Evolutionary conservation across 2,888 invertebrate species (phyloP).

Genomic region (Nomada ruficornis): DNA sequence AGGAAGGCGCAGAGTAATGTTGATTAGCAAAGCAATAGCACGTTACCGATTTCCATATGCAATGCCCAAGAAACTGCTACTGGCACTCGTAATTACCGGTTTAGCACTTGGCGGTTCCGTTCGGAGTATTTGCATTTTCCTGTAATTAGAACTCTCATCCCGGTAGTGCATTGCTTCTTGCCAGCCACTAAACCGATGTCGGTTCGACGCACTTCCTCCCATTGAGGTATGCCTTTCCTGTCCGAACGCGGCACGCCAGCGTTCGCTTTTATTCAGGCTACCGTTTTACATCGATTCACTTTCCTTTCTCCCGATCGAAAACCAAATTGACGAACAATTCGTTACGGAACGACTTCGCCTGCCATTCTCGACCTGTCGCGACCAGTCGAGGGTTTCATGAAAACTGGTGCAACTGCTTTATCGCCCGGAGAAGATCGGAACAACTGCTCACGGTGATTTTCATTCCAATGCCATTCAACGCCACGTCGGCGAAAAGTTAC

Average conservation of each 20-base stretch:
- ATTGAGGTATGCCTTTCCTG: slow-evolving; percentile 25
- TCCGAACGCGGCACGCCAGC: neutral
- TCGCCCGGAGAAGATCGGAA: slow-evolving; percentile 32
- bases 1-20: slow-evolving; percentile 36
- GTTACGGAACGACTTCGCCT: neutral
- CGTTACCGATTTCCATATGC: slow-evolving; percentile 50
- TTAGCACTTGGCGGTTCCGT: slow-evolving; percentile 59
- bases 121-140: slow-evolving; percentile 66
- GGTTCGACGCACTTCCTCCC: neutral
- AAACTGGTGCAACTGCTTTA: slow-evolving; percentile 58
- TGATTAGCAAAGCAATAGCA: slow-evolving; percentile 51
- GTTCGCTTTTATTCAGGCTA: neutral
- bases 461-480: slow-evolving; percentile 53
- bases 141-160: slow-evolving; percentile 60
- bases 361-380: slow-evolving; percentile 54
- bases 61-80: slow-evolving; percentile 45
- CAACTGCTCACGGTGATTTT: slow-evolving; percentile 63
- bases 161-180: slow-evolving; percentile 13
- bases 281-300: neutral
- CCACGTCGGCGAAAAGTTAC: slow-evolving; percentile 22
- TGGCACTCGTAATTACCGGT: slow-evolving; percentile 57
- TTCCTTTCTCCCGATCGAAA: neutral
- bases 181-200: neutral
- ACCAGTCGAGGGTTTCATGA: slow-evolving; percentile 61
- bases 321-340: slow-evolving; percentile 31